Conservation (phyloP, 2,113 vertebrate species). For the Corythoichthys haematopterus region DNA sequence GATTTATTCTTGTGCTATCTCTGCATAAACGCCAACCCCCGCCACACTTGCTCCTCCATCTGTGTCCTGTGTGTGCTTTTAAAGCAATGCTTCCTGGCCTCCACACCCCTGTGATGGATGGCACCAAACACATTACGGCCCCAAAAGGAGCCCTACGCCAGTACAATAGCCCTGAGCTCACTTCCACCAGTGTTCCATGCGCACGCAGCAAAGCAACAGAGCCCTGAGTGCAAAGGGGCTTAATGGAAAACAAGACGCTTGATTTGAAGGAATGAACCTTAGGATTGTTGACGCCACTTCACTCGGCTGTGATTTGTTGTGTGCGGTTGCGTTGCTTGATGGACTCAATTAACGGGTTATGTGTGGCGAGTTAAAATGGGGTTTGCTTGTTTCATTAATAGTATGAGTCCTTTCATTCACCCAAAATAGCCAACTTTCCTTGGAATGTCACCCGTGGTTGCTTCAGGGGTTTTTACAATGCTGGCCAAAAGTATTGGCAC, state of each 20-base stretch:
- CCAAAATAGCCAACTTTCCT: background rate
- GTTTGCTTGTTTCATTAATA: background rate
- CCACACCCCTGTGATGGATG: conserved; percentile 67
- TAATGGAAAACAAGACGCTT: conserved; percentile 49
- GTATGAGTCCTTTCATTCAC: background rate
- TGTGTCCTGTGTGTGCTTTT: conserved; percentile 67
- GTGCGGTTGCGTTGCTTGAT: background rate
- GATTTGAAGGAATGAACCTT: conserved; percentile 26
- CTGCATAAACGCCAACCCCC: conserved; percentile 46
- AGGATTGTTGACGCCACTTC: conserved; percentile 1
- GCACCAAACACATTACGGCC: conserved; percentile 64
- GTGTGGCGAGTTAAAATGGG: background rate
- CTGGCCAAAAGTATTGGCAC: too few relatives aligned
- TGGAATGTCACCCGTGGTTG: too few relatives aligned
- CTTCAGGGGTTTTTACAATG: too few relatives aligned
- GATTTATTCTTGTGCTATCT: conserved; percentile 25
- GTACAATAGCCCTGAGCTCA: conserved; percentile 67
- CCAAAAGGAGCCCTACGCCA: conserved; percentile 63
- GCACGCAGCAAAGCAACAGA: conserved; percentile 9
- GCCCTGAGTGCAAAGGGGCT: conserved; percentile 34
- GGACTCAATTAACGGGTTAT: background rate
- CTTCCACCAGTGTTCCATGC: conserved; percentile 52
- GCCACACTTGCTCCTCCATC: conserved; percentile 53
- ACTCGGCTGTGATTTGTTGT: conserved; percentile 13
- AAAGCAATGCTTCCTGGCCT: conserved; percentile 62